Evolutionary conservation across 2,113 vertebrate species (phyloP).

Genomic region (Xiphophorus maculatus): DNA sequence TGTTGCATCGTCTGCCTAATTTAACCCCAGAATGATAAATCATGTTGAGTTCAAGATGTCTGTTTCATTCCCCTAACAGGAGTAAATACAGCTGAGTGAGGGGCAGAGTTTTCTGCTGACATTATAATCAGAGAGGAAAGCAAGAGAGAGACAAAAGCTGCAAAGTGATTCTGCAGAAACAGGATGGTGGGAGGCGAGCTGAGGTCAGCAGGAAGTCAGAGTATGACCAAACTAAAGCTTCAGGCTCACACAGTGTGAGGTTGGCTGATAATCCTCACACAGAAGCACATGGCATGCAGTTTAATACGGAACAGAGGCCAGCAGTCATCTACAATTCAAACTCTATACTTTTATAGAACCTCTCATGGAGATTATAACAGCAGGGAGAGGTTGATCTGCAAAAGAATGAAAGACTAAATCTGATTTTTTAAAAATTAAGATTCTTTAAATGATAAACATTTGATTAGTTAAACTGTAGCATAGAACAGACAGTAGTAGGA

Average conservation of each 20-base stretch:
- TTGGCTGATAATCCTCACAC: conserved; percentile 33
- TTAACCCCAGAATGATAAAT: background rate
- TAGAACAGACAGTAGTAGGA: no score
- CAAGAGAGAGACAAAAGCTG: background rate
- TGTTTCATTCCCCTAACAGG: background rate
- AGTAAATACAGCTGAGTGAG: background rate
- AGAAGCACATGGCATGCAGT: background rate
- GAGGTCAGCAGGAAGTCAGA: conserved; percentile 57
- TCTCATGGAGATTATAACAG: background rate
- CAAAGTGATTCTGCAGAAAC: conserved; percentile 43
- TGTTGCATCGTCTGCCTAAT: background rate
- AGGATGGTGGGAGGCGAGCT: conserved; percentile 3
- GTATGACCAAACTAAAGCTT: conserved; percentile 34
- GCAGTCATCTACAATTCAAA: background rate
- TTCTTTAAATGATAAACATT: no score
- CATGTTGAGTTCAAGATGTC: background rate
- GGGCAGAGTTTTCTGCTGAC: conserved; percentile 7
- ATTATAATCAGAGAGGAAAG: background rate
- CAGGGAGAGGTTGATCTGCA: background rate
- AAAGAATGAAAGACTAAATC: background rate
- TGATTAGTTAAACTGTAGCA: no score
- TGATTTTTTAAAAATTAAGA: background rate
- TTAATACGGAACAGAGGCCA: background rate
- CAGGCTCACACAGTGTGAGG: conserved; percentile 39
- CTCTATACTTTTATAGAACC: background rate